Base-by-base conservation (phyloP, 1,140 invertebrate species). In the Varroa destructor region DNA sequence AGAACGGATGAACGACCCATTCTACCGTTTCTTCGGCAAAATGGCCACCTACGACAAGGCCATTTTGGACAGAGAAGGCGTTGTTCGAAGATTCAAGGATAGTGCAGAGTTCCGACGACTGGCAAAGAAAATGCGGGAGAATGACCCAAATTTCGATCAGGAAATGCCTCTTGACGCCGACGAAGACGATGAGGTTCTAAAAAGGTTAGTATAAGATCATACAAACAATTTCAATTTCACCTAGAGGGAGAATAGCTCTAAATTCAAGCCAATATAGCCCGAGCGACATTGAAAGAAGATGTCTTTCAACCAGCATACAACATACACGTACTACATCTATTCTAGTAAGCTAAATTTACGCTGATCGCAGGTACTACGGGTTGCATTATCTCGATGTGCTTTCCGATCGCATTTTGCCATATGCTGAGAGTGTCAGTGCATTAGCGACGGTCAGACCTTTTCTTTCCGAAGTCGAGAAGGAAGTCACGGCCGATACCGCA, bases 21-120 rank as follows among this genome's bases (percentile, higher is more conserved):
- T 67, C 36, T 67, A 36, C 61, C 61, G 61, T 8, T 67, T 67
- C 37, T 67, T 43, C 61, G 61, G 40, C 8, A n/a, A 40, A 14
- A 40, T 67, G 12, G 12, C 61, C 10, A 67, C 61, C 12, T 2
- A 14, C 37, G 61, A 67, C 10, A 67, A 67, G 61, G 37, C 40
- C 37, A 25, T 12, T 8, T 43, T 67, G 61, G 12, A 40, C 12
- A 67, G 40, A 1, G 40, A 25, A 46, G 12, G 37, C 1, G 12
- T 67, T 12, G 40, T 40, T 40, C 14, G 2, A 37, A 1, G 37
- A 40, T 67, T 67, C 36, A 40, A 67, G 36, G 3, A 67, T 5
- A 67, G 61, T 46, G 14, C 10, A 25, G 40, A n/a, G 14, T 67
- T 67, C 61, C 61, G 40, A 12, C 61, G 40, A 37, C 37, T 67